Base-by-base conservation (phyloP, 2,113 vertebrate species). In the Calidris pygmaea region DNA sequence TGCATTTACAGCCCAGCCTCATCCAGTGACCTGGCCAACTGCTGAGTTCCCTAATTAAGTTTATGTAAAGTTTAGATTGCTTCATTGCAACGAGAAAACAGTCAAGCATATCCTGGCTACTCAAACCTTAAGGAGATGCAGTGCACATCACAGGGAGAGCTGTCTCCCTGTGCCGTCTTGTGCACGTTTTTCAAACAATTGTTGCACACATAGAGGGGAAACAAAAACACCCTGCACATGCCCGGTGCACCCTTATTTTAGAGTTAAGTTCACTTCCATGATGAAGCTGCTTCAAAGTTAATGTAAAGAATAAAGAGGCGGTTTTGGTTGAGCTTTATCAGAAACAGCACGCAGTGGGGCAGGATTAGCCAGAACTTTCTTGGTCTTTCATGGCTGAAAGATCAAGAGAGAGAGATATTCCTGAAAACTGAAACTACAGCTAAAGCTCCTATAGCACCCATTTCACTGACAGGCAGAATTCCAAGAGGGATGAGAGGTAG, bases 191-290 rank as follows among this genome's bases (percentile, higher is more conserved):
- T 34, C 79, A 85, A 50, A 27, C 32, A 48, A 6, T 15, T 8
- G 6, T 11, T 35, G 32, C 29, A 34, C 29, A 34, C 10, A 6
- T 1, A 12, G 1, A 14, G 13, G 8, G 4, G 23, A 78, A 76
- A 75, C 7, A 2, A 63, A 53, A 76, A 6, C 8, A 30, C 23
- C 63, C 63, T 27, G n/a, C 5, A 6, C 2, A 1, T 1, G 15
- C 6, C 23, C 10, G 41, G 27, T 1, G 0, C 17, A 58, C 7
- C 9, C 14, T 37, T 55, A 24, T 16, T 63, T 32, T 22, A 41
- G 23, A 32, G 24, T 43, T 20, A 37, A 39, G 21, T n/a, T 76
- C 16, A 34, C 14, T n/a, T n/a, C 21, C 37, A 39, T 23, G 6
- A 41, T 7, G 2, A 56, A 30, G 35, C 14, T 71, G 39, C 50